Conservation (phyloP, 2,113 vertebrate genomes). For the Gobio gobio region DNA sequence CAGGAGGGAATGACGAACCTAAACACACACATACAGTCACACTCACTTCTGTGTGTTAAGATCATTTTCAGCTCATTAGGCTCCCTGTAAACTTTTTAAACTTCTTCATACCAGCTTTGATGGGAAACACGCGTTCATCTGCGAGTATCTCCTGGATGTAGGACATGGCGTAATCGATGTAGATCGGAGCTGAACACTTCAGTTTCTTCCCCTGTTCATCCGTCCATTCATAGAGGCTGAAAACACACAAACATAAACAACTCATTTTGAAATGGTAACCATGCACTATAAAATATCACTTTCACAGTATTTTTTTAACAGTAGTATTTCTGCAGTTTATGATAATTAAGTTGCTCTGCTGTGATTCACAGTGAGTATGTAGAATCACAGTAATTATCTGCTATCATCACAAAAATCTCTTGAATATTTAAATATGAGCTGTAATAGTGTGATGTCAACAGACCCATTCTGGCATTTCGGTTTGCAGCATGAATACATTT, state of each 20-base stretch:
- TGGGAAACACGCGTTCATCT: conserved; percentile 81
- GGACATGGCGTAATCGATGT: conserved; percentile 82
- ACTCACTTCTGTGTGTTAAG: not conserved
- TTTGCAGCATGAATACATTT: too few species aligned
- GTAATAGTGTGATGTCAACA: not conserved
- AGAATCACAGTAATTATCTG: not conserved
- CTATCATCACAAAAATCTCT: not conserved
- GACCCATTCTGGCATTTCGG: not conserved
- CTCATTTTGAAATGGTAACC: too few species aligned
- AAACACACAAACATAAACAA: conserved; percentile 20
- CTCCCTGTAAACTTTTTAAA: too few species aligned
- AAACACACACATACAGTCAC: conserved; percentile 21
- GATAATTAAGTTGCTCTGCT: not conserved
- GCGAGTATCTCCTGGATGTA: conserved; percentile 81
- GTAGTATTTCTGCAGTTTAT: not conserved
- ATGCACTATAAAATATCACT: not conserved
- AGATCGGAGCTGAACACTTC: conserved; percentile 80
- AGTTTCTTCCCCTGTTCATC: conserved; percentile 82
- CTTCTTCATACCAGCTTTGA: conserved; percentile 70
- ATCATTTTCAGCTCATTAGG: not conserved
- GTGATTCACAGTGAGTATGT: not conserved
- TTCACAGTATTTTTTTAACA: not conserved
- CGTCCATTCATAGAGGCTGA: conserved; percentile 76
- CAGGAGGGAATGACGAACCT: conserved; percentile 75
- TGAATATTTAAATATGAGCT: not conserved